Conservation (phyloP, 2,888 invertebrate species). For the Odontothrips loti region DNA sequence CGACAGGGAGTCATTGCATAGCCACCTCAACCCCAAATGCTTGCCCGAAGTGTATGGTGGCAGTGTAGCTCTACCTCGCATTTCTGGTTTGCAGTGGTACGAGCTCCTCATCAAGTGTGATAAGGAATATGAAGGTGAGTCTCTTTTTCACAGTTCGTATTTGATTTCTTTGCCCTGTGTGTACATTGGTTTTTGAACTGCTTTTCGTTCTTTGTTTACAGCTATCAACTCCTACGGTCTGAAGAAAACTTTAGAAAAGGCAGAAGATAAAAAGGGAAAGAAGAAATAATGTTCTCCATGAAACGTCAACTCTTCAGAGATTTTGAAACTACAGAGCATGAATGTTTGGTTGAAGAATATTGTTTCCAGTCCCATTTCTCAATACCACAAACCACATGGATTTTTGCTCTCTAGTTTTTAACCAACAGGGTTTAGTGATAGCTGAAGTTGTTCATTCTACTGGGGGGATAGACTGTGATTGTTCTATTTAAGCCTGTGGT, state of each 20-base stretch:
- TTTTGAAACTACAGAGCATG: neutral
- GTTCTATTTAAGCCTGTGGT: neutral
- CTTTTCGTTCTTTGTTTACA: neutral
- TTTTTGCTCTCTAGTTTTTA: neutral
- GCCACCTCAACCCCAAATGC: slow-evolving; percentile 56
- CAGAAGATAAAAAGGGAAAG: neutral
- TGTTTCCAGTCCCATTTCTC: neutral
- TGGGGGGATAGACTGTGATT: neutral
- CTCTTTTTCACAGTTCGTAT: neutral
- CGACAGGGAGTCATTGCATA: slow-evolving; percentile 57
- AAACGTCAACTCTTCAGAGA: neutral
- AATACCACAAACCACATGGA: too few relatives aligned
- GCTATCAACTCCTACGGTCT: neutral
- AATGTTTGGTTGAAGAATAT: neutral
- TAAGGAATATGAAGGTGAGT: slow-evolving; percentile 62
- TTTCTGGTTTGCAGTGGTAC: slow-evolving; percentile 60
- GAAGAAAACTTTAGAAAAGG: neutral
- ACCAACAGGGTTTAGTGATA: slow-evolving; percentile 15
- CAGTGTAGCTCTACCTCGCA: slow-evolving; percentile 57
- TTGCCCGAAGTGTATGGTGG: slow-evolving; percentile 66
- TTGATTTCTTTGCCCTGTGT: neutral
- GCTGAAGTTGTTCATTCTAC: neutral
- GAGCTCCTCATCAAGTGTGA: slow-evolving; percentile 64
- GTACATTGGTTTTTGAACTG: neutral
- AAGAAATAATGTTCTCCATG: neutral